Evolutionary conservation across 2,113 vertebrate species (phyloP).

Genomic region (Muntiacus reevesi): DNA sequence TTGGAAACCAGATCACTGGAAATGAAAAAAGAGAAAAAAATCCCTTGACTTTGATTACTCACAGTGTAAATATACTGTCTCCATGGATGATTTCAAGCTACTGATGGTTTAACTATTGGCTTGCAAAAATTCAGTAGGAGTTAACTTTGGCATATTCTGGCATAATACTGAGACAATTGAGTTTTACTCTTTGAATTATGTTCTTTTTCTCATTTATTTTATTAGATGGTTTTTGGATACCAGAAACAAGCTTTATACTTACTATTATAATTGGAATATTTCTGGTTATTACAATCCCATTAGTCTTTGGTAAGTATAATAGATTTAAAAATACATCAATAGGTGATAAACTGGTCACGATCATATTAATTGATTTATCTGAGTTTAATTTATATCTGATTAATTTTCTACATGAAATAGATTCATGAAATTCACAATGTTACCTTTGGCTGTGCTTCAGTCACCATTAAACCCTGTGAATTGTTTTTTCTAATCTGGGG

Average conservation of each 20-base stretch:
- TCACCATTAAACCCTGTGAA: neutral
- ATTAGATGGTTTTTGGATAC: slow-evolving; percentile 61
- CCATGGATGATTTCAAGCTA: neutral
- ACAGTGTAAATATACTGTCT: neutral
- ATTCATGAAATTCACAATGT: neutral
- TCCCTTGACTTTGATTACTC: neutral
- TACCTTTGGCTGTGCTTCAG: neutral
- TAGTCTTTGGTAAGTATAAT: slow-evolving; percentile 77
- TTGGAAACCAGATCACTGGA: neutral
- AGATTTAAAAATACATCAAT: neutral
- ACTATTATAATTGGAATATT: slow-evolving; percentile 56
- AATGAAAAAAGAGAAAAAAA: neutral
- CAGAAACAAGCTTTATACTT: slow-evolving; percentile 46
- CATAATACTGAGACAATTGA: neutral
- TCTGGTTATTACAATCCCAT: slow-evolving; percentile 55
- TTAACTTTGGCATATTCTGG: neutral
- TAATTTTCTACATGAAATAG: neutral
- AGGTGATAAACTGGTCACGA: neutral
- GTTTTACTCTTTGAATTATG: slow-evolving; percentile 15
- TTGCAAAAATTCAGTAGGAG: neutral
- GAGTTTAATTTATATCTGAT: neutral
- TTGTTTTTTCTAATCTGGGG: neutral
- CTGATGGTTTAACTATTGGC: neutral
- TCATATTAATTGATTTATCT: neutral
- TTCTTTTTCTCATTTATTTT: slow-evolving; percentile 30